Base-by-base conservation (phyloP, 1,140 invertebrate species). In the Polyergus mexicanus region DNA sequence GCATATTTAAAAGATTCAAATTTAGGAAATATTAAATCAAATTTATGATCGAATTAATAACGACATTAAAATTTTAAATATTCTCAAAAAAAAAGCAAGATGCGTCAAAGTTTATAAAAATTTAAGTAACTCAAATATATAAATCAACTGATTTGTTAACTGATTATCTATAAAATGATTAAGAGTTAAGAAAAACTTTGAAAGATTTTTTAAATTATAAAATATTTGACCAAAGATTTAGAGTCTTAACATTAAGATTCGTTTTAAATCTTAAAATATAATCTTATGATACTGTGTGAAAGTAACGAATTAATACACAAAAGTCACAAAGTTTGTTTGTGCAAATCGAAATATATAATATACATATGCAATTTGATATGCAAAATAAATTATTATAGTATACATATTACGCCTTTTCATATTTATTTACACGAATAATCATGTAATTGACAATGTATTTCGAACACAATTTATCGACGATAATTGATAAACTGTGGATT, bases 401-500 rank as follows among this genome's bases (percentile, higher is more conserved):
- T 62, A 62, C 22, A 75, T 65, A 77, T 84, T 72, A 25, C 62
- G 7, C 51, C 44, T 74, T 78, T 78, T 54, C 35, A 72, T 75
- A 85, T 89, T 88, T 88, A 85, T 85, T 78, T 32, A 66, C 8
- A 6, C 10, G 58, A 41, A 13, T 6, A 28, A 32, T 1, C 16
- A 25, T 32, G 65, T 32, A 54, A 54, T 28, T 56, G 41, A 77
- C 85, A 88, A 88, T 84, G 47, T 16, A 22, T 41, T 51, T 51
- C 41, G 41, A 47, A 32, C n/a, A 66, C 69, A 77, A 85, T 89
- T 88, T 88, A 88, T 88, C n/a, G 54, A 60, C 38, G 69, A 88
- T 88, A 88, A 89, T 74, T 65, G 66, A 88, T 19, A 35, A 88
- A 88, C 54, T 25, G 28, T 25, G 28, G 68, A 85, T 89, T 89